phyloP scores from a whole-genome alignment of 2,113 vertebrate genomes.

The Gallinago jamesoni region DNA sequence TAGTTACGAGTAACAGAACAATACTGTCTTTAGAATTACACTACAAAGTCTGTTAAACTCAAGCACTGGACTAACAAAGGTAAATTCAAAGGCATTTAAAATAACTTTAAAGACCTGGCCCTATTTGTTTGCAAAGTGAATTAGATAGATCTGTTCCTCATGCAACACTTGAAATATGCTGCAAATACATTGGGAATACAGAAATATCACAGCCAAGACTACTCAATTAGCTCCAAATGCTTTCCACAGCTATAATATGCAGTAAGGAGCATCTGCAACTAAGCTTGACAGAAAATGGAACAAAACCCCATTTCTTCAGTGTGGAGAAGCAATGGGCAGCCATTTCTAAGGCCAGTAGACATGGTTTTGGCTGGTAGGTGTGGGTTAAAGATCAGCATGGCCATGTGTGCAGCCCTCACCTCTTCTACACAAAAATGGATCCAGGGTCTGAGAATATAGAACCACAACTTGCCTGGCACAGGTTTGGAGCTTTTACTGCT shows the following conservation, averaged over 20 bases:
- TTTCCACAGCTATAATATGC: neutral
- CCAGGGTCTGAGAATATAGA: neutral
- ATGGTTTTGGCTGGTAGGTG: neutral
- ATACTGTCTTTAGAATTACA: neutral
- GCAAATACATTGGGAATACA: neutral
- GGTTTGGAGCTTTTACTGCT: neutral
- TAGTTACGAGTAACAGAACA: neutral
- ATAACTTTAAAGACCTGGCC: neutral
- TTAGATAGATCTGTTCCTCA: neutral
- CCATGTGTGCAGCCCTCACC: neutral
- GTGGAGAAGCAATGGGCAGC: neutral
- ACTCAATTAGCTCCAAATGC: neutral
- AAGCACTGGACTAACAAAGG: neutral
- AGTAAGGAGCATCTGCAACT: neutral
- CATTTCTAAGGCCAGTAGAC: neutral
- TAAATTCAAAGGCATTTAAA: neutral
- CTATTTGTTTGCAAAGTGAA: neutral
- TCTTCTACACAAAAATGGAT: neutral
- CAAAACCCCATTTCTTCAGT: neutral
- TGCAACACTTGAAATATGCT: neutral
- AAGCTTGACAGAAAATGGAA: neutral
- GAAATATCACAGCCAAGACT: neutral
- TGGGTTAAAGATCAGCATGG: neutral
- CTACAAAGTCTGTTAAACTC: neutral
- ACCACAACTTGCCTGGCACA: neutral